Evolutionary conservation across 2,888 invertebrate species (phyloP).

Genomic region (Autographa gamma): DNA sequence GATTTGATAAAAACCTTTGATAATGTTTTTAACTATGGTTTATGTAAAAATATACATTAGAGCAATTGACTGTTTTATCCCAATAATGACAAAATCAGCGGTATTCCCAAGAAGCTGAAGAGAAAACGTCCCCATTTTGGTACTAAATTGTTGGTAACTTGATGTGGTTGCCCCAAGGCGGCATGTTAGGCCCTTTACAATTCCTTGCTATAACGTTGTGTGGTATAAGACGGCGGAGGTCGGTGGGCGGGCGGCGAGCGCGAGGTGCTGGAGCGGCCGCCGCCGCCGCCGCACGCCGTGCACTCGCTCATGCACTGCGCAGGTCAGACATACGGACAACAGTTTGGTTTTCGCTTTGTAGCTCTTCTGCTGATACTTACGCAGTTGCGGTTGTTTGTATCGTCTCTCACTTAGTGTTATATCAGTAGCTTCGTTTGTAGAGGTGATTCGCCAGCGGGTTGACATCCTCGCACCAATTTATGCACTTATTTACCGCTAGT

Average conservation of each 20-base stretch:
- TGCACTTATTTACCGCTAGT: slow-evolving; percentile 20
- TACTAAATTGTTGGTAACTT: not conserved
- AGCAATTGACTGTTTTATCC: not conserved
- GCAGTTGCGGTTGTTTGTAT: not conserved
- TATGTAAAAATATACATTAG: not conserved
- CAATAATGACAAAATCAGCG: not conserved
- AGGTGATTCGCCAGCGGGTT: not conserved
- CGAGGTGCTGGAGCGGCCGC: slow-evolving; percentile 91
- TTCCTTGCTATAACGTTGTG: not conserved
- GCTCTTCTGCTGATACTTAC: slow-evolving; percentile 7
- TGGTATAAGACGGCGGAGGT: slow-evolving; percentile 83
- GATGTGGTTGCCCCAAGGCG: slow-evolving; percentile 8
- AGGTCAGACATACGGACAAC: slow-evolving; percentile 86
- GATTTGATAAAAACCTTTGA: slow-evolving; percentile 18
- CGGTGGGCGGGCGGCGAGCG: slow-evolving; percentile 82
- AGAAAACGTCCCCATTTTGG: not conserved
- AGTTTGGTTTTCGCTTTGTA: not conserved
- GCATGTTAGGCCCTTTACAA: not conserved
- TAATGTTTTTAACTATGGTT: slow-evolving; percentile 4
- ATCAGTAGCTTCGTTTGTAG: not conserved
- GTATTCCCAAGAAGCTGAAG: not conserved
- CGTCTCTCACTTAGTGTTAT: not conserved
- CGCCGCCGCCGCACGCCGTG: slow-evolving; percentile 91
- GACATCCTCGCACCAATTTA: not conserved
- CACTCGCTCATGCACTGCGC: slow-evolving; percentile 94